Base-by-base conservation (phyloP, 2,888 invertebrate genomes). In the Notodonta dromedarius region DNA sequence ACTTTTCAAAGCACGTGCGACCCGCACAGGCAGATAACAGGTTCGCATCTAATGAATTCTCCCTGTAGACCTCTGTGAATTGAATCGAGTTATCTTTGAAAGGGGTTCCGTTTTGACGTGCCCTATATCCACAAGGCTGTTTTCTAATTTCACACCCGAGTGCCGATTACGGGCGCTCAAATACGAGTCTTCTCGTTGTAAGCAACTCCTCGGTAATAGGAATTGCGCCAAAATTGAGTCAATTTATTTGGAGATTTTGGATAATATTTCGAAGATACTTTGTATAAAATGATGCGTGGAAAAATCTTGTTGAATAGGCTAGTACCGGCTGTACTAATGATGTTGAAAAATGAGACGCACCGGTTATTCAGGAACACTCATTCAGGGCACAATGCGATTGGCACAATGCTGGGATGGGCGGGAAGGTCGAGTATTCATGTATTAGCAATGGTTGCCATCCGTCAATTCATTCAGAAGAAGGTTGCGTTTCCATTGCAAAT, bases 341-440 rank as follows among this genome's bases (percentile, higher is more conserved):
- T 72, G 78, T 73, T 85, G 78, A 84, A 84, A 85, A 86, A 85
- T 82, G 81, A 84, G 79, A 84, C 82, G 82, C 78, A 79, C 71
- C 67, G 76, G 72, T 83, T 83, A 89, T 89, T 86, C 82, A 86
- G 78, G 73, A 70, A 74, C 70, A 78, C 72, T 83, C 84, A 88
- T 89, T 89, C 86, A 90, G 83, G 67, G 58, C 65, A 80, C 83
- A 85, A 84, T 84, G 81, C 81, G 77, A 80, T 70, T 76, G 75
- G 76, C 79, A 90, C 87, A 90, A 88, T 90, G 84, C 81, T 77
- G 82, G 88, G 82, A 86, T 85, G 87, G 92, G 92, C 83, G 77
- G 79, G 89, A 90, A 91, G 91, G 93, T 85, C 91, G 84, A 72
- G 85, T 85, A 90, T 91, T 90, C 87, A 90, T 76, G 73, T 65